These are phyloP conservation scores for Glyptemys insculpta DNA, from an alignment of 2,797 vertebrate genomes.

Conservation along the genomic window DNA sequence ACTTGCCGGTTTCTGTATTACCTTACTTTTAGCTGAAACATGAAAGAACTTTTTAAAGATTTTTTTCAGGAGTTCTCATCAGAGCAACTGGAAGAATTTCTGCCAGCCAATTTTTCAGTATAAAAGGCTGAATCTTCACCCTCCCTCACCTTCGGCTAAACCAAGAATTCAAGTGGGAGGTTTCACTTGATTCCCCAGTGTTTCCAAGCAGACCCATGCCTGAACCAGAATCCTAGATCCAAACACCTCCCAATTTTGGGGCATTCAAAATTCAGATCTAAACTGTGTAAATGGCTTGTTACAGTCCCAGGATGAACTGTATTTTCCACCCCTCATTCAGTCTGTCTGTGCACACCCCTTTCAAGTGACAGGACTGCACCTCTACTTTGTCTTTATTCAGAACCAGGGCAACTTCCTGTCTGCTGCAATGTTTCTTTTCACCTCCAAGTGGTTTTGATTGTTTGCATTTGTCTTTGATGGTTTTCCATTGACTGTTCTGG, in stretches of 20 bases:
- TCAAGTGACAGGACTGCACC: not conserved
- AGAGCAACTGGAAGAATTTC: not conserved
- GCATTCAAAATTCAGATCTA: not conserved
- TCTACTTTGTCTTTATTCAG: not conserved
- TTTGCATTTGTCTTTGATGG: not conserved
- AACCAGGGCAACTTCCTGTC: not conserved
- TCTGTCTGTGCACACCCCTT: not conserved
- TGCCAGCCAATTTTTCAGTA: not conserved
- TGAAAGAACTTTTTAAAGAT: not conserved
- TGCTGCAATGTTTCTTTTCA: not conserved
- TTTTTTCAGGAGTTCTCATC: not conserved
- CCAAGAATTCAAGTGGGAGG: not conserved
- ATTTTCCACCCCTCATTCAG: not conserved
- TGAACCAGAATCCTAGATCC: not conserved
- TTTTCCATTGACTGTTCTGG: not conserved
- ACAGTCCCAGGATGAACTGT: not conserved
- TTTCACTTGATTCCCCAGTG: not conserved
- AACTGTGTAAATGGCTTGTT: not conserved
- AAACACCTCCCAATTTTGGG: not conserved
- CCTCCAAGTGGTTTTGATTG: not conserved
- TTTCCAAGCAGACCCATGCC: not conserved
- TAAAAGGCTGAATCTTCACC: not conserved
- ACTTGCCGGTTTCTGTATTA: not conserved
- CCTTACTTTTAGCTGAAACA: not conserved
- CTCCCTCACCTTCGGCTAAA: not conserved